phyloP scores from a whole-genome alignment of 2,113 vertebrate genomes.

The Erinaceus europaeus region DNA sequence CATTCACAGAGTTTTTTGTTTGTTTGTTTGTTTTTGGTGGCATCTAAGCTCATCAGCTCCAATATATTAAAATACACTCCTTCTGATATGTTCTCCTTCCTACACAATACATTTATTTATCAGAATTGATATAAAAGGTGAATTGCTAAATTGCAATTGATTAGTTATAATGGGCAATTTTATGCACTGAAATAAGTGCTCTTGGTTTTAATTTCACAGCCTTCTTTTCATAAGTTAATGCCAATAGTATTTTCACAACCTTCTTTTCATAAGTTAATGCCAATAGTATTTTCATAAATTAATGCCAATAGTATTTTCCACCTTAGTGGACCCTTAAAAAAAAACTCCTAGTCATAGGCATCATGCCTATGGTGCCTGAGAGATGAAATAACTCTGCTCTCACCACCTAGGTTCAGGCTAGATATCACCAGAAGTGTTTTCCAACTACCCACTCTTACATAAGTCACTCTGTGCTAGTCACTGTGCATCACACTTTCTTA shows the following conservation, averaged over 20 bases:
- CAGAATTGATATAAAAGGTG: neutral
- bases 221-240: neutral
- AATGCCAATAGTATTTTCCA: neutral
- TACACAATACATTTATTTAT: neutral
- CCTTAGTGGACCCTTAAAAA: neutral
- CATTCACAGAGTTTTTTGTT: neutral
- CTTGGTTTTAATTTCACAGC: neutral
- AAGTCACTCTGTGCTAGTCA: neutral
- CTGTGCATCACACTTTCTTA: neutral
- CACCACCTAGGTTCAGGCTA: neutral
- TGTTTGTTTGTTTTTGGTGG: neutral
- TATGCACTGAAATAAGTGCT: neutral
- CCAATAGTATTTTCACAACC: conserved; percentile 12
- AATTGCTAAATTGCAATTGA: neutral
- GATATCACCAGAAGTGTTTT: neutral
- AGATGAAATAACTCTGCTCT: neutral
- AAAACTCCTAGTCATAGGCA: neutral
- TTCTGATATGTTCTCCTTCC: neutral
- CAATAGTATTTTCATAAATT: conserved; percentile 13
- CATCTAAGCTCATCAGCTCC: neutral
- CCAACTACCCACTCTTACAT: neutral
- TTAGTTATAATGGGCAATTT: conserved; percentile 17
- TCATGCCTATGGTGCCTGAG: neutral
- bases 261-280: conserved; percentile 23
- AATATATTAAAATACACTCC: neutral